Evolutionary conservation across 2,797 vertebrate genomes (phyloP).

Genomic region (Tolypeutes matacus): DNA sequence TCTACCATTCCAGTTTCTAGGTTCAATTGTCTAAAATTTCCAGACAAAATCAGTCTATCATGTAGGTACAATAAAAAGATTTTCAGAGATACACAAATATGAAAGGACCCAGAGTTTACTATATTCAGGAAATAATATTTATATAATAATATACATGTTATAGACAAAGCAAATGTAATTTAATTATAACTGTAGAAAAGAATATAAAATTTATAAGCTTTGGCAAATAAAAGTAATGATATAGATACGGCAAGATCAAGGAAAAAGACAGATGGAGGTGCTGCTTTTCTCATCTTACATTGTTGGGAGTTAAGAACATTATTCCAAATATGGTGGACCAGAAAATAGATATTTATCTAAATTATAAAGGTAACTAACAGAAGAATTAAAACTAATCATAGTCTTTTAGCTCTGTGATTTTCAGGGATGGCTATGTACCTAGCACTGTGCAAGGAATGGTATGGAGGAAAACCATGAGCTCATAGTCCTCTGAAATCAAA

Average conservation of each 20-base stretch:
- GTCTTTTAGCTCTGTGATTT: neutral
- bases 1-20: neutral
- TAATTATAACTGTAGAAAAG: neutral
- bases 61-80: neutral
- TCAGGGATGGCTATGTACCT: neutral
- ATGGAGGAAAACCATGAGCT: neutral
- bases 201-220: conserved; percentile 10
- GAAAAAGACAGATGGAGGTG: neutral
- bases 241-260: neutral
- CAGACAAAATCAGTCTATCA: neutral
- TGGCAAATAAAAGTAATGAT: neutral
- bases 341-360: neutral
- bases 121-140: neutral
- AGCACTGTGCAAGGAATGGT: neutral
- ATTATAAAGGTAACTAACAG: neutral
- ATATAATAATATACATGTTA: neutral
- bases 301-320: neutral
- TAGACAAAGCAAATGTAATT: neutral
- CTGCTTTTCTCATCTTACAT: neutral
- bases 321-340: neutral
- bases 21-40: neutral
- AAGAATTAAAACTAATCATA: neutral
- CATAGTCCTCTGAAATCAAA: neutral
- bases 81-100: neutral
- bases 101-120: neutral